phyloP scores from a whole-genome alignment of 2,888 invertebrate species.

The Chloromyia formosa region DNA sequence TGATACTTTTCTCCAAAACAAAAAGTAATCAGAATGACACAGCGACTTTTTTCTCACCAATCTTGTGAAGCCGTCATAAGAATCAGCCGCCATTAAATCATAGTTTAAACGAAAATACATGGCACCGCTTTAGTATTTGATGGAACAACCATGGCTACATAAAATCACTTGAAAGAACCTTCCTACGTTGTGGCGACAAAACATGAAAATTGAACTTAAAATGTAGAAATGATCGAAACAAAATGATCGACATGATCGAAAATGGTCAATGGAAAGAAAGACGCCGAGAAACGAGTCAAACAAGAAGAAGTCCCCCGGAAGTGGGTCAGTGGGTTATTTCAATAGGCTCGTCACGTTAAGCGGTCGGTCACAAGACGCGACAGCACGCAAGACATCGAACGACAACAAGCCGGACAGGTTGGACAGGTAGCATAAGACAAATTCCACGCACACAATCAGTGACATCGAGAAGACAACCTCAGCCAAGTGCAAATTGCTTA shows the following conservation, averaged over 20 bases:
- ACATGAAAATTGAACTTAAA: slow-evolving; percentile 11
- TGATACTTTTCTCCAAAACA: too few species aligned
- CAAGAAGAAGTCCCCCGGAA: slow-evolving; percentile 15
- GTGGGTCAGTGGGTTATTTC: slow-evolving; percentile 31
- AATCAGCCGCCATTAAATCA: too few species aligned
- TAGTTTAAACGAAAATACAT: too few species aligned
- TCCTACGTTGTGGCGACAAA: neutral
- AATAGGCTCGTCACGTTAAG: slow-evolving; percentile 21
- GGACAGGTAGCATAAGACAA: neutral
- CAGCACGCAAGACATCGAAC: neutral
- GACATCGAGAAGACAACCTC: too few species aligned
- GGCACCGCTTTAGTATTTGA: too few species aligned
- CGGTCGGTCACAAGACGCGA: neutral
- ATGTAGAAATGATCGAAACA: slow-evolving; percentile 13
- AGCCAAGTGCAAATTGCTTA: slow-evolving; percentile 21
- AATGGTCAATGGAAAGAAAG: slow-evolving; percentile 12
- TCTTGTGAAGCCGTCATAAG: too few species aligned
- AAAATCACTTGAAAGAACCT: too few species aligned
- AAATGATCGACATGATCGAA: slow-evolving; percentile 7
- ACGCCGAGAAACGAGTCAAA: slow-evolving; percentile 19
- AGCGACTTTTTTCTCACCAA: too few species aligned
- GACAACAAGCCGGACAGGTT: slow-evolving; percentile 12
- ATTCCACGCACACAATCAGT: too few species aligned
- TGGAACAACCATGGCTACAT: too few species aligned
- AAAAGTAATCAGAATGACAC: too few species aligned